phyloP scores from a whole-genome alignment of 2,113 vertebrate species.

The Eupsittula cactorum region DNA sequence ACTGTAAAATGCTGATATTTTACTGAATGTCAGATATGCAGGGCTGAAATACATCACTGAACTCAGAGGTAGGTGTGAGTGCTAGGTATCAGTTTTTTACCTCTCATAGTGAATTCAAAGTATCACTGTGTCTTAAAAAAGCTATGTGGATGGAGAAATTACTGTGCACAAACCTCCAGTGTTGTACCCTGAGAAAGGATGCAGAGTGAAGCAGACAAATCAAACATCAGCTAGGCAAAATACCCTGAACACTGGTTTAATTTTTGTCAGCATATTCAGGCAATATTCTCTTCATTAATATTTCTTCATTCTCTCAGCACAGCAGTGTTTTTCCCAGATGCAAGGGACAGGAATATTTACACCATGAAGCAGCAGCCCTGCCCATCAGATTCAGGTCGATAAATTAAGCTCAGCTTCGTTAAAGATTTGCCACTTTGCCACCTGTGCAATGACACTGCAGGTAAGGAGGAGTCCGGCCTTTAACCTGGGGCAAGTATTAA shows the following conservation, averaged over 20 bases:
- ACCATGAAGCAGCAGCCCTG: neutral
- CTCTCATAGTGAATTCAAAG: neutral
- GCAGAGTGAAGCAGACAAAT: neutral
- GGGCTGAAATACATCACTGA: conserved; percentile 33
- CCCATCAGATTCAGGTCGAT: neutral
- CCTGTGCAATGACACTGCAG: neutral
- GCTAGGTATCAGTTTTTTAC: neutral
- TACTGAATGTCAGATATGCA: neutral
- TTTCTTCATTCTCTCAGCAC: neutral
- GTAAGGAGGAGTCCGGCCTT: neutral
- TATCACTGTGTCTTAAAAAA: neutral
- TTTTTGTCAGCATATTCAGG: neutral
- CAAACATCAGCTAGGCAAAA: neutral
- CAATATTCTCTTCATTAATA: neutral
- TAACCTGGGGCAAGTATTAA: neutral
- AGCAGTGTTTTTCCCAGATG: neutral
- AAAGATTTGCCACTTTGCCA: neutral
- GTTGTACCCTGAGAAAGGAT: neutral
- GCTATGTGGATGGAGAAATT: neutral
- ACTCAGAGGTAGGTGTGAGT: neutral
- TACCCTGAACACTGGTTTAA: neutral
- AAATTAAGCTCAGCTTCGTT: neutral
- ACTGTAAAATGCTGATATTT: conserved; percentile 10
- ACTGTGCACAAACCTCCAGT: neutral
- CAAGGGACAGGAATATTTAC: neutral